A percentile compares a stretch with the other conserved stretches of the same genome.
Conservation (phyloP, 1,140 invertebrate species). For the Pinna nobilis region DNA sequence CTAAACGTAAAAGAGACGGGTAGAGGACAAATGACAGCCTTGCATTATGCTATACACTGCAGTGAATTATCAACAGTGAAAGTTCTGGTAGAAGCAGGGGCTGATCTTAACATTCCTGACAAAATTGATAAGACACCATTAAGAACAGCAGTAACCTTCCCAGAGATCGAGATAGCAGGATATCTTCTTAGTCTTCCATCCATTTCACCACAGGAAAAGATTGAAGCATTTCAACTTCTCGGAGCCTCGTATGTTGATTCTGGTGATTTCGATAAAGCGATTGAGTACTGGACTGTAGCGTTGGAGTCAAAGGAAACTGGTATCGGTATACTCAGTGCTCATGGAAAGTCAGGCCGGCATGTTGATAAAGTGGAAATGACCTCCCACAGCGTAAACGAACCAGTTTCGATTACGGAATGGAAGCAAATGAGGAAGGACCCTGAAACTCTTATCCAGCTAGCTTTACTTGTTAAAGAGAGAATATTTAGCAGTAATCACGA, state of each 20-base stretch:
- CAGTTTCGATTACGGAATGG: not conserved
- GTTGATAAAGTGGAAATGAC: not conserved
- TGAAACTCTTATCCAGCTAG: not conserved
- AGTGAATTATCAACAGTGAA: conserved; percentile 3
- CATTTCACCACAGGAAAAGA: not conserved
- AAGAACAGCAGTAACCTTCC: not conserved
- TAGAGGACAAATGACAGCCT: conserved; percentile 13
- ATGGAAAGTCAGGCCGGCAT: too few species aligned
- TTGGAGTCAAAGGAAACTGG: not conserved
- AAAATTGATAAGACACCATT: conserved; percentile 11
- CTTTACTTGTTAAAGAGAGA: not conserved
- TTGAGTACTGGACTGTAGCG: not conserved
- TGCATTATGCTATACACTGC: conserved; percentile 27
- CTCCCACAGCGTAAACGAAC: not conserved
- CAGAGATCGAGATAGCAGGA: not conserved
- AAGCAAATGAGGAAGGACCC: not conserved
- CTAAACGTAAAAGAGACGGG: conserved; percentile 19
- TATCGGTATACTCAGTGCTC: too few species aligned
- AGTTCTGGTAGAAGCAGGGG: conserved; percentile 9
- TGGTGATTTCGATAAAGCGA: not conserved
- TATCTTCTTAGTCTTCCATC: not conserved
- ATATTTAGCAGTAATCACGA: not conserved
- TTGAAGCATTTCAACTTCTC: conserved; percentile 16
- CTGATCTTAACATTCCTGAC: conserved; percentile 14
- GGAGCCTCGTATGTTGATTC: conserved; percentile 5